Evolutionary conservation across 1,140 invertebrate species (phyloP).

Genomic region (Diachasma alloeum): DNA sequence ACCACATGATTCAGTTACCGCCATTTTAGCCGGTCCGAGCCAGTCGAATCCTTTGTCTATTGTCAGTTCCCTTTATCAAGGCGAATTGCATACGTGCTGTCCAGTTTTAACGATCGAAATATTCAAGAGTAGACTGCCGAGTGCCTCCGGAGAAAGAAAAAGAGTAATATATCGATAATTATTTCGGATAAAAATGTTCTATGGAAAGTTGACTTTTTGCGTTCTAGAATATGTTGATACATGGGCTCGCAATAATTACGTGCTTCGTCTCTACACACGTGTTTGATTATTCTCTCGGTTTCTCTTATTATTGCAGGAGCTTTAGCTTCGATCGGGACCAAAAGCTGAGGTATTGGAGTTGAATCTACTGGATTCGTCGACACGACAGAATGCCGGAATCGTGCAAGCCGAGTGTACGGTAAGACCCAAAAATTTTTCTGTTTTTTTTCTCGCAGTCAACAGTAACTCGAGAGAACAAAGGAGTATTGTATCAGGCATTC

Average conservation of each 20-base stretch:
- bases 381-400: not conserved
- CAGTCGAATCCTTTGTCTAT: not conserved
- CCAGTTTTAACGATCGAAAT: not conserved
- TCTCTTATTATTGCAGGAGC: not conserved
- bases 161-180: no score
- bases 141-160: not conserved
- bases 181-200: no score
- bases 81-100: not conserved
- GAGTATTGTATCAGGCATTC: not conserved
- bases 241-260: no score
- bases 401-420: not conserved
- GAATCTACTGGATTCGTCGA: not conserved
- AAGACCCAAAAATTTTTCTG: not conserved
- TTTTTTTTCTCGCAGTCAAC: not conserved
- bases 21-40: not conserved
- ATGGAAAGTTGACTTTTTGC: no score
- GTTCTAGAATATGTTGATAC: no score
- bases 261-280: no score
- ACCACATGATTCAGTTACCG: not conserved
- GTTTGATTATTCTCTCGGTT: no score
- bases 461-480: not conserved
- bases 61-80: not conserved
- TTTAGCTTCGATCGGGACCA: not conserved
- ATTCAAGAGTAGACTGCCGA: not conserved
- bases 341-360: not conserved